Conservation (phyloP, 2,888 invertebrate genomes). For the Scaptomyza caliginosa region DNA sequence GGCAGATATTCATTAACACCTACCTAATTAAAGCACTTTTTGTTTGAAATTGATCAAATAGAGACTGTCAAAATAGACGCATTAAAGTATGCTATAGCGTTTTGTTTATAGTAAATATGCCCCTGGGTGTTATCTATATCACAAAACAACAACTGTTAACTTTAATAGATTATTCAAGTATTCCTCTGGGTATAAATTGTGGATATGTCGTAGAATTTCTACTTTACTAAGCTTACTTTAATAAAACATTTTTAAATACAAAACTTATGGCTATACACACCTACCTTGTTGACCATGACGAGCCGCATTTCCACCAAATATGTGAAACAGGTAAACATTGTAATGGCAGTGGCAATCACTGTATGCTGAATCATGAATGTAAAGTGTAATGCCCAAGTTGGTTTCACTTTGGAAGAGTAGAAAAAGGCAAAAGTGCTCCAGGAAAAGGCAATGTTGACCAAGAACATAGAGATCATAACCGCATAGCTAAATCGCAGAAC, state of each 20-base stretch:
- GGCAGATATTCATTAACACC: constrained; percentile 16
- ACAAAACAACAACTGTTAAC: background rate
- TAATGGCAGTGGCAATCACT: constrained; percentile 75
- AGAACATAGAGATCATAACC: constrained; percentile 65
- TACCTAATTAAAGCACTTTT: background rate
- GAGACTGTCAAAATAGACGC: background rate
- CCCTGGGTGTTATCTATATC: background rate
- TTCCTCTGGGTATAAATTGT: background rate
- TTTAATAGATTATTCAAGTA: background rate
- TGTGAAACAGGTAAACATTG: constrained; percentile 73
- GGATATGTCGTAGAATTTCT: background rate
- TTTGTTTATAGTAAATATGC: constrained; percentile 4
- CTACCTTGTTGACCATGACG: constrained; percentile 81
- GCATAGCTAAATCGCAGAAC: constrained; percentile 77
- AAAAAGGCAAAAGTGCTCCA: constrained; percentile 77
- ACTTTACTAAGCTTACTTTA: constrained; percentile 64
- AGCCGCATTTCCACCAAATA: constrained; percentile 78
- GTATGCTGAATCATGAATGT: constrained; percentile 82
- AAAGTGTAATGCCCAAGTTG: constrained; percentile 76
- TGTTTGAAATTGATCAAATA: background rate
- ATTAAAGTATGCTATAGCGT: constrained; percentile 10
- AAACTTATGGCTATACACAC: no score
- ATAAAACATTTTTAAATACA: no score
- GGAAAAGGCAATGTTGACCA: constrained; percentile 71
- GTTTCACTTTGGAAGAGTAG: constrained; percentile 63